These are phyloP conservation scores for Hydractinia symbiolongicarpus DNA, from an alignment of 30 jellyfish, hydroid and myxozoan species.

Conservation along the genomic window DNA sequence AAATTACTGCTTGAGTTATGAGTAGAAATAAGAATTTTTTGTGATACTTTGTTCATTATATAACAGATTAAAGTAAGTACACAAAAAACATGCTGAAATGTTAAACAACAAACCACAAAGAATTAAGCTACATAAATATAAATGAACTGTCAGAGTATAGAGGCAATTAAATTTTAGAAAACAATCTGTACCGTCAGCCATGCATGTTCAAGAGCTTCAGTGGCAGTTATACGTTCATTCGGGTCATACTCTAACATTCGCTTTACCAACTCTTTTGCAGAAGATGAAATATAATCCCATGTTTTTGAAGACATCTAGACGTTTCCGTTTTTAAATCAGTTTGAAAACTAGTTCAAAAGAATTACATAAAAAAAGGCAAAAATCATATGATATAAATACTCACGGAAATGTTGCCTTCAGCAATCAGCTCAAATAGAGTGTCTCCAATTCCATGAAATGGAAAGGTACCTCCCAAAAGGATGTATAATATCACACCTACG, in stretches of 20 bases:
- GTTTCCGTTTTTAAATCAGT: not conserved
- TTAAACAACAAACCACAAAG: too few species aligned
- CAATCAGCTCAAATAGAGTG: constrained; percentile 48
- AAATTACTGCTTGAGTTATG: too few species aligned
- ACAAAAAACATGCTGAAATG: too few species aligned
- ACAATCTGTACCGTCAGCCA: constrained; percentile 63
- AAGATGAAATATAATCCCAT: constrained; percentile 74
- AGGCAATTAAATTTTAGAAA: too few species aligned
- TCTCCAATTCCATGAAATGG: constrained; percentile 81
- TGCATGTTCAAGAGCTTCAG: constrained; percentile 69
- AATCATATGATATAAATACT: not conserved
- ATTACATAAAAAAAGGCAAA: not conserved
- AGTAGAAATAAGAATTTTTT: too few species aligned
- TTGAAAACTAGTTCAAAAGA: too few species aligned
- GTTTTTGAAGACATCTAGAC: constrained; percentile 73
- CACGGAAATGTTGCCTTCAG: constrained; percentile 60
- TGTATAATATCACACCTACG: constrained; percentile 79
- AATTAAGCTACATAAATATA: too few species aligned
- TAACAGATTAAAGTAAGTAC: too few species aligned
- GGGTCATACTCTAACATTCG: constrained; percentile 71
- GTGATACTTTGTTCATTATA: too few species aligned
- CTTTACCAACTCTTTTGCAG: constrained; percentile 64
- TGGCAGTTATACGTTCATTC: constrained; percentile 65
- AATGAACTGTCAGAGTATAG: too few species aligned
- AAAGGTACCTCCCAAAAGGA: constrained; percentile 77